phyloP scores from a whole-genome alignment of 2,113 vertebrate genomes.

The Lamprotornis superbus region DNA sequence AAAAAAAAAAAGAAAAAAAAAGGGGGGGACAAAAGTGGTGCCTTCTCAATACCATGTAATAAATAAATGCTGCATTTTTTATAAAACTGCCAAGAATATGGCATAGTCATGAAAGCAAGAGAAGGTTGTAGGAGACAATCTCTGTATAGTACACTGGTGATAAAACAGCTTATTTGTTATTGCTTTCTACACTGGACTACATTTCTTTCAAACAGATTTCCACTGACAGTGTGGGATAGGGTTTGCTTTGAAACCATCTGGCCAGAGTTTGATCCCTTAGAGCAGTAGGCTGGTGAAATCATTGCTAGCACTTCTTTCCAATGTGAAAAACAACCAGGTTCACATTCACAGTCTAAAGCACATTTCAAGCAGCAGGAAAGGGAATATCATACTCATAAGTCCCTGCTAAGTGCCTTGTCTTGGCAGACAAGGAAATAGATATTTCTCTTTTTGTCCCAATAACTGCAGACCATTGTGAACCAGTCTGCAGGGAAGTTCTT shows the following conservation, averaged over 20 bases:
- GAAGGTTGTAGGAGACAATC: neutral
- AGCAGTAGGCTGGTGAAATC: neutral
- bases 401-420: neutral
- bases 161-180: neutral
- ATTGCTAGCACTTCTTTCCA: neutral
- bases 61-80: neutral
- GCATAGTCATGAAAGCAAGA: neutral
- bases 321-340: neutral
- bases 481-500: neutral
- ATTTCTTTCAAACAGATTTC: neutral
- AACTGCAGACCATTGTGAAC: neutral
- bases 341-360: neutral
- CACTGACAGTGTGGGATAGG: neutral
- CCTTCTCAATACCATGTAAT: neutral
- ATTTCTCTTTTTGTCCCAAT: fast-evolving
- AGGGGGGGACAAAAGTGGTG: fast-evolving
- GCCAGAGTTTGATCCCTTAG: neutral
- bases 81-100: neutral
- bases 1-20: too few species aligned
- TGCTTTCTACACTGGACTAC: neutral
- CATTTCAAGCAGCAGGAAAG: neutral
- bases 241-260: neutral
- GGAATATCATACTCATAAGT: neutral
- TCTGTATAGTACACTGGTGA: neutral
- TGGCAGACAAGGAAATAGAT: neutral